phyloP scores from a whole-genome alignment of 2,888 invertebrate species.

The Morinoia aosen region DNA sequence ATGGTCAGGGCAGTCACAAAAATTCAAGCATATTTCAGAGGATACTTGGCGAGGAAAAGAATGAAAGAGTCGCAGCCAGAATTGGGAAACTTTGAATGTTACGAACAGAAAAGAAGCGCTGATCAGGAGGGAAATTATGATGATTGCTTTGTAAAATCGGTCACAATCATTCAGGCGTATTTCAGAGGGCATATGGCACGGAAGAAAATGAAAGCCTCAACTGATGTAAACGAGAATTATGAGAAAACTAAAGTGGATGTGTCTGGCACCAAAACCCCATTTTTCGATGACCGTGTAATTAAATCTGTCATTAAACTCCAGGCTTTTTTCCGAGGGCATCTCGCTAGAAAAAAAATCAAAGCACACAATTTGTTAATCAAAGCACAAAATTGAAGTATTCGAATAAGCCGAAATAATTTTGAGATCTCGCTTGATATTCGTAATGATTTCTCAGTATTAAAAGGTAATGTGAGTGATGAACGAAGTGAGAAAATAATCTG shows the following conservation, averaged over 20 bases:
- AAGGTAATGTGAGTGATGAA: neutral
- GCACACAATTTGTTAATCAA: too few species aligned
- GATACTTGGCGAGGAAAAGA: neutral
- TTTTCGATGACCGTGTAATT: neutral
- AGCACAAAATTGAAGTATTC: neutral
- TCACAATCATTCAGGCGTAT: constrained; percentile 14
- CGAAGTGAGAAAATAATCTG: neutral
- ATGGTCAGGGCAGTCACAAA: neutral
- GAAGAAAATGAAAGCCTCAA: neutral
- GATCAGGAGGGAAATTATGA: neutral
- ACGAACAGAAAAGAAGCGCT: neutral
- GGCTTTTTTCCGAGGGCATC: neutral
- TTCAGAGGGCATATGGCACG: neutral
- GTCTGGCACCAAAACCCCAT: neutral
- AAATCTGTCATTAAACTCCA: neutral
- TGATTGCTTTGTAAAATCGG: neutral
- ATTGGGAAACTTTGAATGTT: neutral
- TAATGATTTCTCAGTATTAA: neutral
- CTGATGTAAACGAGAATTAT: neutral
- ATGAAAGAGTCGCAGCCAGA: neutral
- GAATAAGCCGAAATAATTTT: neutral
- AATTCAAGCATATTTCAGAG: constrained; percentile 12
- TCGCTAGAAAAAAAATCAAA: neutral
- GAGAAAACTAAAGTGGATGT: neutral
- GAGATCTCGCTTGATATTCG: neutral